A percentile compares a stretch with the other conserved stretches of the same genome.
Conservation (phyloP, 2,888 invertebrate genomes). For the Trissoscelio sp. region DNA sequence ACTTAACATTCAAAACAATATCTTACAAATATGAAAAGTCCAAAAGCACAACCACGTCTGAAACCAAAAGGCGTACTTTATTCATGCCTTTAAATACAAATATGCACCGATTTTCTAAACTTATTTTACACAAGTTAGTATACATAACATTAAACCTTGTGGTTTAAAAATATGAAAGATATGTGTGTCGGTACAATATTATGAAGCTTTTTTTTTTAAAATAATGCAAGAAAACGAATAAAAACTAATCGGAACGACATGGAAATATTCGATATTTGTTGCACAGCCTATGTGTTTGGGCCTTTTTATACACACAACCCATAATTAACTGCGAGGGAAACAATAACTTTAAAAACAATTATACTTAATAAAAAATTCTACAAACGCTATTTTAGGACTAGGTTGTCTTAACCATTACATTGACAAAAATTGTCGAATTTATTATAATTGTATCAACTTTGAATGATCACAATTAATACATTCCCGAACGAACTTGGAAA, state of each 20-base stretch:
- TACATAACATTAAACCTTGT: slow-evolving; percentile 55
- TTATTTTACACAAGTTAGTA: slow-evolving; percentile 72
- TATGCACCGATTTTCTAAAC: slow-evolving; percentile 81
- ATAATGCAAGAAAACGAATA: slow-evolving; percentile 37
- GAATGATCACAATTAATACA: background rate
- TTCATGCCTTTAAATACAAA: slow-evolving; percentile 60
- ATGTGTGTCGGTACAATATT: slow-evolving; percentile 60
- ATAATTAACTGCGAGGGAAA: slow-evolving; percentile 57
- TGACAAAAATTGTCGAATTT: background rate
- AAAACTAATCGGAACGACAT: slow-evolving; percentile 51
- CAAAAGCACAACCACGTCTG: slow-evolving; percentile 15
- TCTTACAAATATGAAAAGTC: slow-evolving; percentile 6
- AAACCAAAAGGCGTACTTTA: slow-evolving; percentile 61
- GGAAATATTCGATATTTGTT: slow-evolving; percentile 66
- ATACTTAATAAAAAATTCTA: slow-evolving; percentile 18
- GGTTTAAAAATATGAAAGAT: slow-evolving; percentile 63
- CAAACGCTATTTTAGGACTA: slow-evolving; percentile 44
- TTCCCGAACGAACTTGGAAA: too few relatives aligned
- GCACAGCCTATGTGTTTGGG: slow-evolving; percentile 67
- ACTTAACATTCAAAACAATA: slow-evolving; percentile 3
- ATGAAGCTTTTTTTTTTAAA: slow-evolving; percentile 39
- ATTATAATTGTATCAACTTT: background rate
- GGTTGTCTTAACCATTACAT: slow-evolving; percentile 20
- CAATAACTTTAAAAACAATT: slow-evolving; percentile 17
- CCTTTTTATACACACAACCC: slow-evolving; percentile 46